Evolutionary conservation across 2,113 vertebrate genomes (phyloP), one percentile per base, ranked within the genome.

Genomic region (Myotis lucifugus): DNA sequence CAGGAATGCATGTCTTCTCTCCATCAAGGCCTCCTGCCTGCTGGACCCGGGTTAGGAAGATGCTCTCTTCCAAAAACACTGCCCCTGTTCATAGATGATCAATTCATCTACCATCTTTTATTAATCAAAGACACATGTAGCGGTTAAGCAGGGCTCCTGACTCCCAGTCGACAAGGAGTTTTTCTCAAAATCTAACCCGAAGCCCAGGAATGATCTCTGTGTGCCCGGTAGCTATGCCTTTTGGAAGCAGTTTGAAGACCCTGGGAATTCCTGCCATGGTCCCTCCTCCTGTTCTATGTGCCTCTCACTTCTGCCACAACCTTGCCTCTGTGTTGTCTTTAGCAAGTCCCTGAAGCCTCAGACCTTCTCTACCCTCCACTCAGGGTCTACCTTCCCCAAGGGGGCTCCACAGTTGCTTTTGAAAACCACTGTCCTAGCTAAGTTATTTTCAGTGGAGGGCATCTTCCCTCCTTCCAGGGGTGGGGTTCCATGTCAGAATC

Each of bases 111-210:
- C 29, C 46, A 67, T 67, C 29, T 89, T 87, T 79, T 94, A 91
- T 94, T 76, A 91, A 88, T 84, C 83, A 93, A 94, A 96, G 84
- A 34, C 56, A 85, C 27, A 67, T 64, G n/a, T 23, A 88, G 50
- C 46, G 81, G 25, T 84, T 73, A 84, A 93, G 66, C 48, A 40
- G 37, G 56, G 46, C 64, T 46, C 54, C 78, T 91, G 48, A 78
- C 54, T 88, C 40, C 34, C 59, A 56, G 48, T 15, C 50, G 40
- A 14, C 23, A 42, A 81, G 59, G 85, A 5, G 1, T 11, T 50
- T 93, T 94, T 73, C 32, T 67, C 52, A 42, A 92, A 95, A 85
- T 92, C 11, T 50, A 94, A 92, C 6, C 34, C 48, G 50, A 78
- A 95, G 42, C 56, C 56, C 42, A 82, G 42, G 54, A 95, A 23